Evolutionary conservation across 1,140 invertebrate genomes (phyloP), one percentile per base, ranked within the genome.

Genomic region (Bombus ignitus): DNA sequence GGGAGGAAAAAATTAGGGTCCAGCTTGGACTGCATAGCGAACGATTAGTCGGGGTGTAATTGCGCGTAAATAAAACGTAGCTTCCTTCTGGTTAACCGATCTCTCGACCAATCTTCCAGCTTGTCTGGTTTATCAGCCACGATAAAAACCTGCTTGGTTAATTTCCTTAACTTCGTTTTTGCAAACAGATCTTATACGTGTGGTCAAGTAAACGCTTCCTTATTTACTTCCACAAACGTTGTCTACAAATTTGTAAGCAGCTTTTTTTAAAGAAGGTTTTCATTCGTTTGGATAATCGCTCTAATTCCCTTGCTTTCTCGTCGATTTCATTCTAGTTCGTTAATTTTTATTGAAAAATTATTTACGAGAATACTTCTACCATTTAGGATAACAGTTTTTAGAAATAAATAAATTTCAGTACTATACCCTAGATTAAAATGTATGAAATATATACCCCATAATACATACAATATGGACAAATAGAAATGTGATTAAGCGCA

Each of bases 31-130:
- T 25, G 22, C 75, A 53, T 32, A 44, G 47, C 70, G 70, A 79
- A 81, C 89, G 87, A 88, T 92, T 91, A 92, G 79, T 87, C 84
- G 83, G 62, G 32, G 65, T 71, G 86, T 91, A 92, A 92, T 92
- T 91, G 83, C 80, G 82, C 81, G 88, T 88, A 88, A 91, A 89
- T 92, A 92, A 91, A 91, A 91, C 59, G 83, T 66, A 39, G 57
- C 70, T 80, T 85, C 59, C 59, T 85, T 66, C 59, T 42, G 65
- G 66, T 84, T 84, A 84, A 79, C 83, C 53, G 70, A 79, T 79
- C 32, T 68, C 37, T 32, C 12, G 25, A 39, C 65, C 81, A 75
- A 83, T 83, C 72, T 76, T 66, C 81, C 25, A 25, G 25, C 73
- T 65, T 37, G 68, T 59, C 76, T 62, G 76, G n/a, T 25, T 76